Percentiles rank a stretch among this genome's conserved stretches.
Conservation (phyloP, 2,888 invertebrate genomes). For the Kryphioiulus occultus region DNA sequence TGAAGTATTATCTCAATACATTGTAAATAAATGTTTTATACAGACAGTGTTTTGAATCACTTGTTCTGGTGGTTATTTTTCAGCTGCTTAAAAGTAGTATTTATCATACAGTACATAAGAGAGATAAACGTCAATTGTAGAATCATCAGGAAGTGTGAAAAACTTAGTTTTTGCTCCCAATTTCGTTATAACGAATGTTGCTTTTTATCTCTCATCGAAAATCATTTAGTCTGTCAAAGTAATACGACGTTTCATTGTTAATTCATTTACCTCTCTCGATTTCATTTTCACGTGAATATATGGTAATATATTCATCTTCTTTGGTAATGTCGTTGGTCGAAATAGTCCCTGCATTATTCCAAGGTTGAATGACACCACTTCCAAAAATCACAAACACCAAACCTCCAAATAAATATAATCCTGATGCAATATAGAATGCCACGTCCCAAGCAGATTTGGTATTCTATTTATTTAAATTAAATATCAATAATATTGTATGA, state of each 20-base stretch:
- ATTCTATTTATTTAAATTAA: slow-evolving; percentile 28
- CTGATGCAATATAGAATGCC: slow-evolving; percentile 2
- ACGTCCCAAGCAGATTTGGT: slow-evolving; percentile 33
- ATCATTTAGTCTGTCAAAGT: background rate
- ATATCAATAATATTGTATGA: background rate
- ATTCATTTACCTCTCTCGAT: background rate
- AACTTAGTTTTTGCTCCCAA: no score
- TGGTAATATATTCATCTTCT: background rate
- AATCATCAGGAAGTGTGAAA: background rate
- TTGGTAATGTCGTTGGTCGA: background rate
- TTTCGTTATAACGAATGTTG: no score
- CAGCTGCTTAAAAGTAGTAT: no score
- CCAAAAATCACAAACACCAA: slow-evolving; percentile 41
- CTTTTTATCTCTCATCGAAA: background rate
- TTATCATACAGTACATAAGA: no score
- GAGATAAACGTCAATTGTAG: no score
- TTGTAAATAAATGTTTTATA: slow-evolving; percentile 8
- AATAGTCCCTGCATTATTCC: background rate
- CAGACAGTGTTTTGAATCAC: background rate
- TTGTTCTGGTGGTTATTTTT: no score
- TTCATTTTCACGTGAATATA: background rate
- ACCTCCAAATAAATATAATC: background rate
- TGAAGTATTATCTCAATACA: background rate
- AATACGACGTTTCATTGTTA: no score
- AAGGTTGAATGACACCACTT: slow-evolving; percentile 42